A percentile compares a stretch with the other conserved stretches of the same genome.
Evolutionary conservation across 2,797 vertebrate species (phyloP).

Genomic region (Phrynocephalus vlangalii): DNA sequence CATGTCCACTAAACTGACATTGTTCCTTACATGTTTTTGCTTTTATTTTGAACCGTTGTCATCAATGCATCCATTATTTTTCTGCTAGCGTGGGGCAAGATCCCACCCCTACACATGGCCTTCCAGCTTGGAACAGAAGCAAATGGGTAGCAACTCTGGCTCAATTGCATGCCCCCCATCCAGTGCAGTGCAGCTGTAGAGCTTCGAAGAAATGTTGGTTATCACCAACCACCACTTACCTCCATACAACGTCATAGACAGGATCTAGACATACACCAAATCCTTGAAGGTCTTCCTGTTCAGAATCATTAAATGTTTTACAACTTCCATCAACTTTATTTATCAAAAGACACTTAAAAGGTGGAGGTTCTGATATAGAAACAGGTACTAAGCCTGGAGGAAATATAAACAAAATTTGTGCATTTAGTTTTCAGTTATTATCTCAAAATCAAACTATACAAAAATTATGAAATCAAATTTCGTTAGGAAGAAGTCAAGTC

Average conservation of each 20-base stretch:
- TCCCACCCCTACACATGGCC: too few relatives aligned
- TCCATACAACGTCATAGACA: slow-evolving; percentile 99
- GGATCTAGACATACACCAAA: slow-evolving; percentile 98
- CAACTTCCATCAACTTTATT: slow-evolving; percentile 99
- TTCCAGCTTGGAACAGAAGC: too few relatives aligned
- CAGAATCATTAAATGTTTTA: slow-evolving; percentile 98
- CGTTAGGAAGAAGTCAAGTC: not conserved
- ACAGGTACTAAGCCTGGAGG: slow-evolving; percentile 91
- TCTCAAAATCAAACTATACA: not conserved
- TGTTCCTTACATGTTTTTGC: not conserved
- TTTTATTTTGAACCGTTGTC: slow-evolving; percentile 6
- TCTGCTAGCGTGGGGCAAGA: too few relatives aligned
- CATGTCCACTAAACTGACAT: not conserved
- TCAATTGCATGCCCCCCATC: too few relatives aligned
- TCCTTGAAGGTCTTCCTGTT: slow-evolving; percentile 97
- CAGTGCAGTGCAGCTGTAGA: too few relatives aligned
- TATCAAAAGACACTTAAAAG: slow-evolving; percentile 98
- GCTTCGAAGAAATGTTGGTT: not conserved
- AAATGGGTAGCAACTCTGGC: too few relatives aligned
- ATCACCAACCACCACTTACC: slow-evolving; percentile 80
- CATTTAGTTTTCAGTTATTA: not conserved
- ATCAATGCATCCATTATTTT: slow-evolving; percentile 13
- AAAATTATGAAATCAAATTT: not conserved
- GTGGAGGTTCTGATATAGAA: slow-evolving; percentile 93
- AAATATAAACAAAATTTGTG: not conserved